These are phyloP conservation scores for Sturmia bella DNA, from an alignment of 2,888 invertebrate species.

Conservation along the genomic window DNA sequence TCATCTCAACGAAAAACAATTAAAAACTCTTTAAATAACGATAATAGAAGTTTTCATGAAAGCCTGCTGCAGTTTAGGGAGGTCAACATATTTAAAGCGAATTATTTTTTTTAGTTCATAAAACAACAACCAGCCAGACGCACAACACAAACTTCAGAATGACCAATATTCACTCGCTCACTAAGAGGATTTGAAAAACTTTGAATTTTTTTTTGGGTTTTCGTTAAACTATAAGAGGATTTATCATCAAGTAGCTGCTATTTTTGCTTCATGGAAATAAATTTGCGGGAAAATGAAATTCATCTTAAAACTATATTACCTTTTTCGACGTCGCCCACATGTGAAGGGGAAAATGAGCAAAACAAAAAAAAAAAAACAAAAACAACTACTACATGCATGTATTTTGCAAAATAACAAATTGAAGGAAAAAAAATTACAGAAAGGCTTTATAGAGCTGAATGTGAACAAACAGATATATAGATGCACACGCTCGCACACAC, in stretches of 20 bases:
- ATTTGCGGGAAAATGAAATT: slow-evolving; percentile 37
- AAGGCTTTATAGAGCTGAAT: not conserved
- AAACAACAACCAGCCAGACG: slow-evolving; percentile 24
- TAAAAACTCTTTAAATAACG: too few species aligned
- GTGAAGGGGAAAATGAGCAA: not conserved
- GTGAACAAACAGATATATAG: not conserved
- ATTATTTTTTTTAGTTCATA: slow-evolving; percentile 24
- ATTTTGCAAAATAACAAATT: slow-evolving; percentile 35
- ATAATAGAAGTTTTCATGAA: not conserved
- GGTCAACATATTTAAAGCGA: slow-evolving; percentile 27
- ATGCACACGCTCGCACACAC: not conserved
- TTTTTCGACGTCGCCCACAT: slow-evolving; percentile 24
- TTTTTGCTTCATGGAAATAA: slow-evolving; percentile 47
- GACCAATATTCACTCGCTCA: slow-evolving; percentile 27
- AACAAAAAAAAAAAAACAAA: too few species aligned
- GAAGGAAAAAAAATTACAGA: slow-evolving; percentile 20
- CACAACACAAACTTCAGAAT: slow-evolving; percentile 34
- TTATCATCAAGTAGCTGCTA: slow-evolving; percentile 36
- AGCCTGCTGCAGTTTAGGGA: slow-evolving; percentile 3
- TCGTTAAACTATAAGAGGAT: slow-evolving; percentile 51
- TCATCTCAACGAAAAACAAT: too few species aligned
- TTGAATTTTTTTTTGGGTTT: slow-evolving; percentile 1
- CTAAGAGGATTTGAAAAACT: slow-evolving; percentile 59
- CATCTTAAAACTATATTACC: slow-evolving; percentile 50
- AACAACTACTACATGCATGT: too few species aligned